Conservation (phyloP, 2,113 vertebrate genomes). For the Alethe diademata region DNA sequence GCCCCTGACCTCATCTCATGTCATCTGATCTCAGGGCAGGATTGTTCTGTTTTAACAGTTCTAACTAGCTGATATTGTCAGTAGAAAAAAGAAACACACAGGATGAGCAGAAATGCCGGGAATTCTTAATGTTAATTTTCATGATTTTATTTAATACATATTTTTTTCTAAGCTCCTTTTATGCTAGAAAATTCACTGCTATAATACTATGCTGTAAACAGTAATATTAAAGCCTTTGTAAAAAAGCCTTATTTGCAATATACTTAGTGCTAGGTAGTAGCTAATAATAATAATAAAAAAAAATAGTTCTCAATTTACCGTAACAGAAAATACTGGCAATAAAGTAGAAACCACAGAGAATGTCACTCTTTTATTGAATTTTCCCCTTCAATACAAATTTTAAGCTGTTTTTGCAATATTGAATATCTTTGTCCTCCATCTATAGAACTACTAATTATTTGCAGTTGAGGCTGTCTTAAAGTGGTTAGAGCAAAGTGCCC, state of each 20-base stretch:
- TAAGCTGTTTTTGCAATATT: neutral
- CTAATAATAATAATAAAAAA: neutral
- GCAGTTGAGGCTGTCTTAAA: neutral
- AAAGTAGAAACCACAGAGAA: neutral
- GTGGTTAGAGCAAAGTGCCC: neutral
- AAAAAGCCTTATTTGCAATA: neutral
- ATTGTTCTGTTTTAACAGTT: neutral
- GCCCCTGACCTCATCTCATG: neutral
- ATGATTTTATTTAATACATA: neutral
- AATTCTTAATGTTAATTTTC: neutral
- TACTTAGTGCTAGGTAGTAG: neutral
- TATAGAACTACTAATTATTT: neutral
- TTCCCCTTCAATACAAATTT: neutral
- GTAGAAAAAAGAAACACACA: neutral
- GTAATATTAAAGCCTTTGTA: neutral
- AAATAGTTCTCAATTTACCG: neutral
- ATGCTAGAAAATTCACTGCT: neutral
- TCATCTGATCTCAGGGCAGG: neutral
- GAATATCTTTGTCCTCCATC: neutral
- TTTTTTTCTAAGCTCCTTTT: neutral
- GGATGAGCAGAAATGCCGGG: neutral
- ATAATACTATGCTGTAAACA: neutral
- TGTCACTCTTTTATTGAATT: neutral
- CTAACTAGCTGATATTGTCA: neutral
- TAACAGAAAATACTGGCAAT: neutral